Conservation (phyloP, 2,888 invertebrate species). For the Euzophera pinguis region DNA sequence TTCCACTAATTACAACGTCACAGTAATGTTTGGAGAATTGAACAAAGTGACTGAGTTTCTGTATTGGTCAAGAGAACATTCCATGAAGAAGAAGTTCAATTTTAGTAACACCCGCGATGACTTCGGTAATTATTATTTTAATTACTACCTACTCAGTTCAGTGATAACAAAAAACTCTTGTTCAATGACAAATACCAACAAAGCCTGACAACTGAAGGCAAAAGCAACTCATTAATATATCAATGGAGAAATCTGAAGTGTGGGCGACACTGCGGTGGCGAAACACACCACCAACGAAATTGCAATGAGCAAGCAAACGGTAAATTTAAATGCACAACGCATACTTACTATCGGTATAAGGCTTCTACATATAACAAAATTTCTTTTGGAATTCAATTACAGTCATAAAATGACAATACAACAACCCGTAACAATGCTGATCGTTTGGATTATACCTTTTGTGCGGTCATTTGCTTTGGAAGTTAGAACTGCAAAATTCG, state of each 20-base stretch:
- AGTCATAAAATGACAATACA: conserved; percentile 11
- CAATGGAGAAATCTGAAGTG: conserved; percentile 68
- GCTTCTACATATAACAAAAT: conserved; percentile 14
- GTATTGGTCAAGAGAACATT: too few species aligned
- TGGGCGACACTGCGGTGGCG: conserved; percentile 54
- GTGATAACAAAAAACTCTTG: conserved; percentile 35
- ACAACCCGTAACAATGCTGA: conserved; percentile 5
- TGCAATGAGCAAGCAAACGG: conserved; percentile 50
- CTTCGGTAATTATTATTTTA: neutral
- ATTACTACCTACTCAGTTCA: neutral
- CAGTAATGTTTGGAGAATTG: too few species aligned
- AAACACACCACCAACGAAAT: conserved; percentile 45
- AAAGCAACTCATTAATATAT: conserved; percentile 58
- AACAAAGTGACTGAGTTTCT: too few species aligned
- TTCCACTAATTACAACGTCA: too few species aligned
- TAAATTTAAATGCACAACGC: conserved; percentile 51
- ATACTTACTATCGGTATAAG: conserved; percentile 20
- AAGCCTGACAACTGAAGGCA: conserved; percentile 47
- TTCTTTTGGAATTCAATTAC: conserved; percentile 17
- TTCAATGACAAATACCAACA: conserved; percentile 67
- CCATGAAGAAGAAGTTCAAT: too few species aligned
- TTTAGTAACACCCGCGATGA: too few species aligned
- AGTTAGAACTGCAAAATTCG: neutral
- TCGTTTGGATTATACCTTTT: conserved; percentile 6
- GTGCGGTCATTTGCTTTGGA: neutral